Conservation (phyloP, 2,113 vertebrate genomes). For the Balaeniceps rex region DNA sequence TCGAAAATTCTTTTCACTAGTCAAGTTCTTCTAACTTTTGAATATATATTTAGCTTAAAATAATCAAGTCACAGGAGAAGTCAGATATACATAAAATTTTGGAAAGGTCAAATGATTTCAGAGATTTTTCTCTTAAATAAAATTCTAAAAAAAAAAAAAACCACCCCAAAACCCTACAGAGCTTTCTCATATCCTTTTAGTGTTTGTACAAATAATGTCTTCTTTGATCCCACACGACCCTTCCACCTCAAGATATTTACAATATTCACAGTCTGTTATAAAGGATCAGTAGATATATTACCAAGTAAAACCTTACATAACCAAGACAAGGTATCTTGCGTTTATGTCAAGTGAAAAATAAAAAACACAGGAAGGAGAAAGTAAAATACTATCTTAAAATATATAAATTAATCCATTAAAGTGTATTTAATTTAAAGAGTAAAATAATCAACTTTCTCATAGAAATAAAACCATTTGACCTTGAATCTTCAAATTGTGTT, state of each 20-base stretch:
- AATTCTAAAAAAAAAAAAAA: neutral
- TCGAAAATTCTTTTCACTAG: neutral
- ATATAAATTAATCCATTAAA: neutral
- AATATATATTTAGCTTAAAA: neutral
- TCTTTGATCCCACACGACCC: neutral
- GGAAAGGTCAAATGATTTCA: constrained; percentile 55
- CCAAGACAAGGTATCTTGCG: neutral
- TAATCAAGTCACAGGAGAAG: constrained; percentile 24
- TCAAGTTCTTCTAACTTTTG: neutral
- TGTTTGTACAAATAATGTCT: neutral
- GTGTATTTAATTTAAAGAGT: neutral
- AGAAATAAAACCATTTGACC: constrained; percentile 56
- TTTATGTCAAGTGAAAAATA: neutral
- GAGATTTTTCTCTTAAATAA: constrained; percentile 29
- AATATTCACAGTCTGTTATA: constrained; percentile 50
- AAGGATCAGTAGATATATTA: constrained; percentile 36
- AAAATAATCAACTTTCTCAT: neutral
- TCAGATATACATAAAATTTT: constrained; percentile 20
- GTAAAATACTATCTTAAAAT: neutral
- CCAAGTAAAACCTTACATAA: neutral
- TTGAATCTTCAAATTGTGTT: neutral
- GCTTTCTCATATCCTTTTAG: neutral
- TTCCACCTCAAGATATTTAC: constrained; percentile 38
- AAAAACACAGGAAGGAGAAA: neutral
- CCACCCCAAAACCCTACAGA: neutral